Conservation (phyloP, 2,888 invertebrate species). For the Cerastis leucographa region DNA sequence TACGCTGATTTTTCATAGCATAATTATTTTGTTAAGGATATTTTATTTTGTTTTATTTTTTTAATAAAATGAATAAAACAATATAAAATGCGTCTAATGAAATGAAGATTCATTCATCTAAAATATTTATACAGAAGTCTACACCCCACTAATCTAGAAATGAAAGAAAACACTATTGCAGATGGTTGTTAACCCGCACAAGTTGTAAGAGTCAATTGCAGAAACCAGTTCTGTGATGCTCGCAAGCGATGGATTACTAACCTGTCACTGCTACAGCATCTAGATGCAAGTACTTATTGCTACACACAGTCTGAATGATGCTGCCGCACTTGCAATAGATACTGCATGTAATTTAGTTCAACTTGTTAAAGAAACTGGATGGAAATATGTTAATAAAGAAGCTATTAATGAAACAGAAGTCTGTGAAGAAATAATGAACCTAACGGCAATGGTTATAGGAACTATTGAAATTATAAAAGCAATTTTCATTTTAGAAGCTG, state of each 20-base stretch:
- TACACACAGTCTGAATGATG: constrained; percentile 62
- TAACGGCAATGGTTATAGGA: background rate
- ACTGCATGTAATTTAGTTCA: constrained; percentile 50
- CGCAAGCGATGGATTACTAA: constrained; percentile 64
- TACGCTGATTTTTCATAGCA: background rate
- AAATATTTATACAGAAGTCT: background rate
- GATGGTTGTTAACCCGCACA: constrained; percentile 58
- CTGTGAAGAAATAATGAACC: background rate
- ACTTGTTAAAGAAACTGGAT: constrained; percentile 32
- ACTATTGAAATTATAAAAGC: constrained; percentile 20
- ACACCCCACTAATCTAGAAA: constrained; percentile 26
- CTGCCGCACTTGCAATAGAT: constrained; percentile 58
- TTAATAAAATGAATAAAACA: too few relatives aligned
- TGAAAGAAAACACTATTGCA: constrained; percentile 39
- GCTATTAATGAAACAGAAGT: background rate
- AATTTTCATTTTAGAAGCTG: constrained; percentile 34
- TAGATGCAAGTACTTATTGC: constrained; percentile 63
- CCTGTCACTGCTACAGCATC: constrained; percentile 63
- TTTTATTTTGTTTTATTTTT: background rate
- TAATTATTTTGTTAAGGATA: background rate
- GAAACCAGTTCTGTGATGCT: constrained; percentile 60
- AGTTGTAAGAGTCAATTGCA: constrained; percentile 65
- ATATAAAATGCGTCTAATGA: background rate
- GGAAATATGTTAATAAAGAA: constrained; percentile 28
- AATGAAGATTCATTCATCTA: background rate